Conservation (phyloP, 92 coral and sea anemone genomes). For the Pocillopora grandis region DNA sequence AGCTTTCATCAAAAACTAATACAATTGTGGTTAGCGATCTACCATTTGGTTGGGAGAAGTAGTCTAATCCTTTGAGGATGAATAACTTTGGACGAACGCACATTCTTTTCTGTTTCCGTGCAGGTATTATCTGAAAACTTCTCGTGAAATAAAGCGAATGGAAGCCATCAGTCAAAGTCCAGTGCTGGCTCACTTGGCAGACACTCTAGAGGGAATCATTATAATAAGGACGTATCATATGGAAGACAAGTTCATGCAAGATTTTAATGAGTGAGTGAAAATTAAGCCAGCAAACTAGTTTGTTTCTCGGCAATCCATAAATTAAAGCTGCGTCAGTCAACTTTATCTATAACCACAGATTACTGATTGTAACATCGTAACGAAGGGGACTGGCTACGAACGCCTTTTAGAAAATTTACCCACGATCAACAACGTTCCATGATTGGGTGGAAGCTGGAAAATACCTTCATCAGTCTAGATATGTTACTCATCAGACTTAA, state of each 20-base stretch:
- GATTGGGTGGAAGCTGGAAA: no score
- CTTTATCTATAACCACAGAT: no score
- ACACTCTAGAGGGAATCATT: conserved; percentile 84
- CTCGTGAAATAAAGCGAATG: conserved; percentile 91
- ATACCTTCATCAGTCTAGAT: no score
- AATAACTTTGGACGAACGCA: no score
- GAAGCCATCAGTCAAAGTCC: conserved; percentile 94
- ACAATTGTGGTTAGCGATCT: background rate
- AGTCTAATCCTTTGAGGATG: background rate
- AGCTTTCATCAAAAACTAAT: no score
- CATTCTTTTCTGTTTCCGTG: conserved; percentile 7
- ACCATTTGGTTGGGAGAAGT: background rate
- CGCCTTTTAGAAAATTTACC: no score
- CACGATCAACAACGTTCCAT: no score
- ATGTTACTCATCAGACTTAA: no score
- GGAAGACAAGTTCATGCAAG: conserved; percentile 73
- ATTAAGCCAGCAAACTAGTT: background rate
- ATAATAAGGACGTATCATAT: conserved; percentile 84
- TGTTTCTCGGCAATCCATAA: background rate
- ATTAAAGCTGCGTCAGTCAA: background rate
- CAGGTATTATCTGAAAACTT: conserved; percentile 84
- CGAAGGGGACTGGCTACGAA: no score
- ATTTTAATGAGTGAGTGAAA: conserved; percentile 69
- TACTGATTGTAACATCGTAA: no score
- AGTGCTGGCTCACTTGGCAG: conserved; percentile 85